Conservation (phyloP, 1,140 invertebrate species). For the Carposina sasakii region DNA sequence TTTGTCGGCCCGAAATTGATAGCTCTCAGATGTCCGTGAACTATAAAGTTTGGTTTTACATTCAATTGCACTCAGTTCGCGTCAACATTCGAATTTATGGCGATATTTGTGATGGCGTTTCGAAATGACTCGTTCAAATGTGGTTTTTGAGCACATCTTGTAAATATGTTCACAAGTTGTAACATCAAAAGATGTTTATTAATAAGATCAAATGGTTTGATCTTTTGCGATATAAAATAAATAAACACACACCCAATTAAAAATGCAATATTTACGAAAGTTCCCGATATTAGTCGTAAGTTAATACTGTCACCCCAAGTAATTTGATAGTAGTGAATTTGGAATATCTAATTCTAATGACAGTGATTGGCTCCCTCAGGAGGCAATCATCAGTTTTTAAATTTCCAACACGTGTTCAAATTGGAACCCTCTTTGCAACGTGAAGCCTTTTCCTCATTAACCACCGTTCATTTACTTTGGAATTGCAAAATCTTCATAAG, state of each 20-base stretch:
- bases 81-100: constrained; percentile 37
- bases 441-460: no score
- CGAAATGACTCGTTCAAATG: no score
- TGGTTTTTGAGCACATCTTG: no score
- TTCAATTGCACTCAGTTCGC: constrained; percentile 27
- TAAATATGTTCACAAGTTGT: no score
- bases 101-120: no score
- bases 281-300: constrained; percentile 21
- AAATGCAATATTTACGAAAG: no score
- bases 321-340: constrained; percentile 55
- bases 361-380: constrained; percentile 65
- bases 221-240: no score
- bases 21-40: constrained; percentile 21
- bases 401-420: constrained; percentile 66
- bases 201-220: no score
- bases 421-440: constrained; percentile 54
- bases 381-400: constrained; percentile 68
- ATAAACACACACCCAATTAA: no score
- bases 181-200: no score
- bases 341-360: constrained; percentile 69
- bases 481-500: no score
- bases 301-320: constrained; percentile 48
- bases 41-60: constrained; percentile 13
- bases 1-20: constrained; percentile 41
- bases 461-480: no score